These are phyloP conservation scores for Drosophila sordidula DNA, from an alignment of 2,888 invertebrate species.

Conservation along the genomic window DNA sequence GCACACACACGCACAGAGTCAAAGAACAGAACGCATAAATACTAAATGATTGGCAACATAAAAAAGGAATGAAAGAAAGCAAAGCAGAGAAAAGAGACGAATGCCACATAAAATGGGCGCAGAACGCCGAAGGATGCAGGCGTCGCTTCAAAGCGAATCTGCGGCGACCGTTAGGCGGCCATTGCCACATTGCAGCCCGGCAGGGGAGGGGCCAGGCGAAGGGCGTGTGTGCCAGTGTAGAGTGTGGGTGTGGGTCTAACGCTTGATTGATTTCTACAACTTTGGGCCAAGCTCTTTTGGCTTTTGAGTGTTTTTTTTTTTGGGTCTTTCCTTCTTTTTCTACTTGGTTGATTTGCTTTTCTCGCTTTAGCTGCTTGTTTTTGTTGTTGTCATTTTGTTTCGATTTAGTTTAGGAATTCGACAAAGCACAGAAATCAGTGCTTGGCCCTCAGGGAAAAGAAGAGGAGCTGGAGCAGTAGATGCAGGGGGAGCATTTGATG, in stretches of 20 bases:
- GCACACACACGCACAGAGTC: constrained; percentile 26
- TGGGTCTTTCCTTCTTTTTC: constrained; percentile 2
- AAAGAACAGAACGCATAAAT: constrained; percentile 72
- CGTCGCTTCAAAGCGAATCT: constrained; percentile 44
- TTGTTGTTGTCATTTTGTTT: constrained; percentile 38
- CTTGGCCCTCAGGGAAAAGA: neutral
- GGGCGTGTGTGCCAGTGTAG: neutral
- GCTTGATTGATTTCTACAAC: constrained; percentile 73
- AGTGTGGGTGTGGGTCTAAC: constrained; percentile 26
- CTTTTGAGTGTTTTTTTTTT: constrained; percentile 41
- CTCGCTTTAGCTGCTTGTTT: constrained; percentile 4
- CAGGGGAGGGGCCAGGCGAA: neutral
- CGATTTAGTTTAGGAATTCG: constrained; percentile 33
- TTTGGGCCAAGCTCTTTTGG: constrained; percentile 55
- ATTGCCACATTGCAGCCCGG: constrained; percentile 46
- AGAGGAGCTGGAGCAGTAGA: neutral
- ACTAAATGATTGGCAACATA: constrained; percentile 74
- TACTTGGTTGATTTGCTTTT: neutral
- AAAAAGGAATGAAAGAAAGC: constrained; percentile 23
- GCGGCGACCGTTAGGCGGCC: constrained; percentile 49
- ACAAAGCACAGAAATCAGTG: constrained; percentile 33
- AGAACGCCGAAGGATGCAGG: constrained; percentile 32
- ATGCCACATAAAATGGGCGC: constrained; percentile 50
- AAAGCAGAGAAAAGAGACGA: constrained; percentile 1
- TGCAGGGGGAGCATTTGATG: constrained; percentile 20